Conservation (phyloP, 2,888 invertebrate species). For the Agrotis segetum region DNA sequence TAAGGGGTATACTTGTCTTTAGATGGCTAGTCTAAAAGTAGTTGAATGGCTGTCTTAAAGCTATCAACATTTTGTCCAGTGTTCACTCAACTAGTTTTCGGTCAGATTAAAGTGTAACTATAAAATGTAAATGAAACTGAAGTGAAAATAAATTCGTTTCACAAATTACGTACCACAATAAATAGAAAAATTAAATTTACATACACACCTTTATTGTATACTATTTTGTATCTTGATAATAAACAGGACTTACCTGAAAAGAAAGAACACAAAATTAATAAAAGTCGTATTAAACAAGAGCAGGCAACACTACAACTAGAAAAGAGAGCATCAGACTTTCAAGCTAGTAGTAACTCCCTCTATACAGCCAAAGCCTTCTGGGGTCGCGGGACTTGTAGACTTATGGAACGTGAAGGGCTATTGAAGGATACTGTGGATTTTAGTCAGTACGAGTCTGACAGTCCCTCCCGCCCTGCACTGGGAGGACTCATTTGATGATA, state of each 20-base stretch:
- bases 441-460: no score
- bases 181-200: background rate
- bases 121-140: no score
- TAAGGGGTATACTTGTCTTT: background rate
- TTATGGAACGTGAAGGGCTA: no score
- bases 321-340: no score
- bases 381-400: no score
- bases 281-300: background rate
- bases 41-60: no score
- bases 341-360: background rate
- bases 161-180: background rate
- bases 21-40: background rate
- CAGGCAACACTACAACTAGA: background rate
- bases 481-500: no score
- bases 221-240: background rate
- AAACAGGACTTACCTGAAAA: conserved; percentile 60
- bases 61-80: background rate
- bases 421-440: no score
- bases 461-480: no score
- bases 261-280: conserved; percentile 33
- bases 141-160: no score
- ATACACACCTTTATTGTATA: background rate
- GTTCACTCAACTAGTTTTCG: background rate
- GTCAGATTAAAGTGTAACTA: no score
- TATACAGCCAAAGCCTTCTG: no score